Base-by-base conservation (phyloP, 2,888 invertebrate species). In the Lordiphosa fenestrarum region DNA sequence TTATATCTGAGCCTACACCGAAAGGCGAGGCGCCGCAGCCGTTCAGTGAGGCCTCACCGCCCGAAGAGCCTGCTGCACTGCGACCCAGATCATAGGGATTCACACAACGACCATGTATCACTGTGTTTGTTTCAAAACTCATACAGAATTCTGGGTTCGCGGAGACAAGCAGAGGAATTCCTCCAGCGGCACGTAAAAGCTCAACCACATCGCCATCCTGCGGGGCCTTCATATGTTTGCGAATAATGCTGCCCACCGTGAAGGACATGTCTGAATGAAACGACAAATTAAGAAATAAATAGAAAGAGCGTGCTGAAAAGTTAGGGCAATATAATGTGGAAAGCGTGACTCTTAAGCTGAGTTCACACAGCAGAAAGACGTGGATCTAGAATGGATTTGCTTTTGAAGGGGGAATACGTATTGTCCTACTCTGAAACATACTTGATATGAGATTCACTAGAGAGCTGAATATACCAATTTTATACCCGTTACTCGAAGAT, bases 71-170 rank as follows among this genome's bases (percentile, higher is more conserved):
- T 0, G 96, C 98, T 0, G 94, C 90, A 0, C 92, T 95, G 70
- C 94, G 91, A 0, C 91, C 91, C 5, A 93, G 90, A 83, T 96
- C 93, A 87, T 97, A 96, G 0, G 98, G 97, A 90, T 98, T 98
- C 69, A 91, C 91, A 0, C 96, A 95, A 42, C 92, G 90, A 0
- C 98, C 98, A 39, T 93, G 92, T 0, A 96, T 90, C 47, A 93
- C 92, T 87, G 96, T 97, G 51, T 91, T 92, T 1, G 95, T 94
- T 90, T 98, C 97, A 93, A 94, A 95, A 87, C 95, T 96, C 87
- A 97, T 90, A 83, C 97, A 97, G 60, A 96, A 91, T 86, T 98
- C 98, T 0, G 97, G 96, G 6, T 95, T 95, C 86, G 96, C 96
- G 13, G 96, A 95, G 0, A 95, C 94, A 10, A 95, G 92, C 33